Evolutionary conservation across 2,888 invertebrate genomes (phyloP).

Genomic region (Lithosia quadra): DNA sequence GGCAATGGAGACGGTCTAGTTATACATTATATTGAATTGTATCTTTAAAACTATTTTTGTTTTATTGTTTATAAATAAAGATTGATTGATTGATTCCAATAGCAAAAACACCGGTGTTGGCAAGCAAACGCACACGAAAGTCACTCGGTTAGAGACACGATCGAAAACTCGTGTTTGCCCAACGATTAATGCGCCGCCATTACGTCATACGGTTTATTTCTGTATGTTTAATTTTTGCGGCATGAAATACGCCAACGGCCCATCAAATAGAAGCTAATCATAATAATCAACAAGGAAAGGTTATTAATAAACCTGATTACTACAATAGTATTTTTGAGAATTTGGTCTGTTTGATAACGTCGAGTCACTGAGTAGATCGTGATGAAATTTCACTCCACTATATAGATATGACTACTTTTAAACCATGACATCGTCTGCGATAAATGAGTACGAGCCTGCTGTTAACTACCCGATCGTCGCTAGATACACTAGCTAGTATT

Average conservation of each 20-base stretch:
- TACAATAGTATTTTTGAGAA: background rate
- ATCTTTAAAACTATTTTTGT: background rate
- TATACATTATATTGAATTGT: too few relatives aligned
- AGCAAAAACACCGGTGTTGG: background rate
- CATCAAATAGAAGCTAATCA: constrained; percentile 8
- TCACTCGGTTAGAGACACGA: constrained; percentile 1
- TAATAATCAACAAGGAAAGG: background rate
- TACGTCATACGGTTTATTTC: constrained; percentile 6
- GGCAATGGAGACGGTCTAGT: too few relatives aligned
- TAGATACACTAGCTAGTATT: too few relatives aligned
- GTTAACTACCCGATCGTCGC: too few relatives aligned
- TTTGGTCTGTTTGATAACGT: background rate
- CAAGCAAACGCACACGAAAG: constrained; percentile 7
- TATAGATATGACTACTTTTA: background rate
- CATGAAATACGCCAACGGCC: constrained; percentile 12
- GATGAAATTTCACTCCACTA: too few relatives aligned
- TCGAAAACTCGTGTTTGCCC: constrained; percentile 7
- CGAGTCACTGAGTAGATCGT: background rate
- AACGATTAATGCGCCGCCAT: constrained; percentile 4
- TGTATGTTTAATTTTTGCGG: constrained; percentile 7
- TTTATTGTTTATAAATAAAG: background rate
- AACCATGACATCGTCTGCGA: too few relatives aligned
- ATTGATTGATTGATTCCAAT: background rate
- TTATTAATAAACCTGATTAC: background rate
- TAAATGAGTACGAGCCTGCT: background rate